phyloP scores from a whole-genome alignment of 1,140 invertebrate genomes.

The Bombus pyrosoma region DNA sequence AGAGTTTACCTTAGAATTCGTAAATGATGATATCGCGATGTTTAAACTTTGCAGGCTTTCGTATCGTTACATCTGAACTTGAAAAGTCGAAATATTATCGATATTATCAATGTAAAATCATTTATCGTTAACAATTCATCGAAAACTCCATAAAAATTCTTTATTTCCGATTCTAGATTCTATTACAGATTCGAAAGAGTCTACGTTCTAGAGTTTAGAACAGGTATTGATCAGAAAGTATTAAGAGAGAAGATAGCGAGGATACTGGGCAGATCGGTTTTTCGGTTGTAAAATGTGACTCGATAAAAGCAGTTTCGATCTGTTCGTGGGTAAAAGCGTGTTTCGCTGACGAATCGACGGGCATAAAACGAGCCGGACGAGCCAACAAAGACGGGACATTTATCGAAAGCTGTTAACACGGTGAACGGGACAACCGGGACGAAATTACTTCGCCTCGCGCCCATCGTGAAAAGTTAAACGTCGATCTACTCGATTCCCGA shows the following conservation, averaged over 20 bases:
- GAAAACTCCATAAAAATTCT: too few relatives aligned
- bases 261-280: not conserved
- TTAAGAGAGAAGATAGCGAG: not conserved
- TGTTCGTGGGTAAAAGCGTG: conserved; percentile 7
- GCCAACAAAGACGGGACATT: conserved; percentile 46
- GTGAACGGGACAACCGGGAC: conserved; percentile 7
- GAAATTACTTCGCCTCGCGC: conserved; percentile 34
- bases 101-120: too few relatives aligned
- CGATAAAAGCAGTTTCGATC: conserved; percentile 9
- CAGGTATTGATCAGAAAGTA: not conserved
- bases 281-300: conserved; percentile 11
- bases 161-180: too few relatives aligned
- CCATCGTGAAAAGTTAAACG: conserved; percentile 26
- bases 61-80: not conserved
- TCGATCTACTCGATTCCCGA: conserved; percentile 4
- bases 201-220: too few relatives aligned
- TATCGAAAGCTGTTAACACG: conserved; percentile 46
- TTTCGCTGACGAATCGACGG: conserved; percentile 54
- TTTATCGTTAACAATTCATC: too few relatives aligned
- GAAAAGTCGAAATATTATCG: not conserved
- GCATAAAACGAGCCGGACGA: conserved; percentile 16
- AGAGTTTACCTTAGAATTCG: not conserved
- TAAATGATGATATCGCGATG: not conserved
- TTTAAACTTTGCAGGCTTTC: not conserved
- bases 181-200: too few relatives aligned